These are phyloP conservation scores for Hypomecis atomaria DNA, from an alignment of 2,888 invertebrate species.

Conservation along the genomic window DNA sequence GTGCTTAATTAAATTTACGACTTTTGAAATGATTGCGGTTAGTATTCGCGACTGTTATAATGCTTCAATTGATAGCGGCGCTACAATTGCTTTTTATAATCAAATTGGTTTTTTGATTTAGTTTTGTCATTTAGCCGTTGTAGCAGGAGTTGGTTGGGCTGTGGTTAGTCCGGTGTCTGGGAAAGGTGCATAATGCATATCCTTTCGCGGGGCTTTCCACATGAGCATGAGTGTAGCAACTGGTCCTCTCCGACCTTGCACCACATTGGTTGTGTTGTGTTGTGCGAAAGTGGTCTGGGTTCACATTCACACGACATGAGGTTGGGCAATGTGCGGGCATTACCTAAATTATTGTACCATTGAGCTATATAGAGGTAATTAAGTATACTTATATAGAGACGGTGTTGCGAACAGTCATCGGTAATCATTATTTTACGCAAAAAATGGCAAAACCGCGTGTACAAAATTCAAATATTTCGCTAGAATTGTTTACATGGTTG, in stretches of 20 bases:
- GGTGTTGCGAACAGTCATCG: no score
- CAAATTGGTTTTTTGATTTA: not conserved
- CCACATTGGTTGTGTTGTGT: constrained; percentile 33
- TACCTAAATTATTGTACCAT: constrained; percentile 10
- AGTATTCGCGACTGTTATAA: not conserved
- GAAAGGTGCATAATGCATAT: constrained; percentile 20
- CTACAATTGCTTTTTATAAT: no score
- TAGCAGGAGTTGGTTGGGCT: not conserved
- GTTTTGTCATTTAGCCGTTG: not conserved
- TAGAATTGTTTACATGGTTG: no score
- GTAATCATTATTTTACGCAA: no score
- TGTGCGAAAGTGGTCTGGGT: constrained; percentile 36
- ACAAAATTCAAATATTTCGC: no score
- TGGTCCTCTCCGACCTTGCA: constrained; percentile 36
- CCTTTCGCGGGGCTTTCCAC: constrained; percentile 33
- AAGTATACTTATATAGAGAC: no score
- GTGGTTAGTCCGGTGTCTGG: constrained; percentile 9
- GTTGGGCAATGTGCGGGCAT: constrained; percentile 20
- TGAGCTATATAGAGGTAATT: no score
- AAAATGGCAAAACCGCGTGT: no score
- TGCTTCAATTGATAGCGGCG: not conserved
- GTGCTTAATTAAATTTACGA: constrained; percentile 20
- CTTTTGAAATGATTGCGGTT: constrained; percentile 31
- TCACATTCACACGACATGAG: constrained; percentile 35
- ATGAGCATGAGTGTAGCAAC: constrained; percentile 21